Evolutionary conservation across 2,797 vertebrate genomes (phyloP), one percentile per base, ranked within the genome.

Genomic region (Crenuchus spilurus): DNA sequence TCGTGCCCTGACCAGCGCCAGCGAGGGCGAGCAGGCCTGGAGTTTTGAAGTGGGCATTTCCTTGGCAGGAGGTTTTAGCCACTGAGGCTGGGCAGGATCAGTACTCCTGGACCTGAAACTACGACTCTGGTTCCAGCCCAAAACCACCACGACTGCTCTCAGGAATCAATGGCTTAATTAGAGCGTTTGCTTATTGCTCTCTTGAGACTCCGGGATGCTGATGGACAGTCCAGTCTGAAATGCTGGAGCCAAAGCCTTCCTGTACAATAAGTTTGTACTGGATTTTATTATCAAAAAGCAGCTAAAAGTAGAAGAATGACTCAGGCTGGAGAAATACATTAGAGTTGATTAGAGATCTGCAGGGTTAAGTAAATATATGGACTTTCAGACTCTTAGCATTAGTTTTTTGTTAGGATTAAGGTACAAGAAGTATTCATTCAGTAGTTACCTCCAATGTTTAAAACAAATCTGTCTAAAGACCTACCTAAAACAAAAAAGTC

Each of bases 21-120:
- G 20, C 6, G 24, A 22, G 35, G 65, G 55, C 44, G 26, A 35
- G 68, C 33, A 16, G 63, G 63, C 28, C 20, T 28, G 37, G 18
- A 20, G 65, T 71, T 76, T 78, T 82, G 49, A 80, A 76, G 60
- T 79, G 70, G 75, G 74, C 79, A 26, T 46, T 64, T 76, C 33
- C 16, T 72, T 81, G 77, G 74, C 70, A 66, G 48, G 28, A 55
- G 55, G 9, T 20, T 52, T 49, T 41, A 26, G 24, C 51, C 13
- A 28, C 33, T 68, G 65, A 58, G 62, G 46, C 66, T 75, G 57
- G 51, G 42, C 70, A 75, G 41, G 44, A 63, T 35, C 20, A 26
- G 49, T 42, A 64, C 49, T 66, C 51, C 28, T 65, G 58, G 69
- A 39, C n/a, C 14, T 30, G 22, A 28, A 66, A 69, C 48, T 57